These are phyloP conservation scores for Hirtodrosophila alboralis DNA, from an alignment of 2,888 invertebrate genomes.

Conservation along the genomic window DNA sequence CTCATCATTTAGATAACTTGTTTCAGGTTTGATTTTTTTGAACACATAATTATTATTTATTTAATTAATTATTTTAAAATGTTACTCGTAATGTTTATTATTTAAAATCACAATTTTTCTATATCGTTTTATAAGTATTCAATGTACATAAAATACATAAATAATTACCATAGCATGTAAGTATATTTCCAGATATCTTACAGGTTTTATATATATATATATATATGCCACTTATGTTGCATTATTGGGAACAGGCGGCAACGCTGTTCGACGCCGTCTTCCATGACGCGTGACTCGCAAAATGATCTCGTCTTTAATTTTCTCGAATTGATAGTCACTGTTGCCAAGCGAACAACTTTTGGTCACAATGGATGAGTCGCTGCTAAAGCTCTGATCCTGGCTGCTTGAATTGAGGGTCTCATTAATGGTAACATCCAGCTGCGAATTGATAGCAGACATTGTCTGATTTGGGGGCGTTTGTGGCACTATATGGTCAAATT, in stretches of 20 bases:
- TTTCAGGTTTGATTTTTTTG: too few species aligned
- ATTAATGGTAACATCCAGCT: constrained; percentile 49
- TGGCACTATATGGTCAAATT: neutral
- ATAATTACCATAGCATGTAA: constrained; percentile 1
- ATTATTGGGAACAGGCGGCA: neutral
- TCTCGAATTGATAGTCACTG: constrained; percentile 80
- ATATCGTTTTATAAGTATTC: too few species aligned
- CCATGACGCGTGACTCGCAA: constrained; percentile 71
- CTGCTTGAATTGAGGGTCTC: constrained; percentile 44
- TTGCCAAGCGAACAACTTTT: constrained; percentile 78
- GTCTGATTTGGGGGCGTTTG: constrained; percentile 11
- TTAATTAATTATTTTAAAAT: too few species aligned
- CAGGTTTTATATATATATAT: neutral
- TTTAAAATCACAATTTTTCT: too few species aligned
- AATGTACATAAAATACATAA: neutral
- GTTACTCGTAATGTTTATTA: too few species aligned
- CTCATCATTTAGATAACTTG: too few species aligned
- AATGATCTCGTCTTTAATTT: constrained; percentile 72
- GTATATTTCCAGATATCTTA: constrained; percentile 30
- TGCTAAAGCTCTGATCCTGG: neutral
- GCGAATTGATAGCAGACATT: neutral
- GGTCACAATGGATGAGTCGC: constrained; percentile 42
- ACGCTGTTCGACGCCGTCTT: constrained; percentile 24
- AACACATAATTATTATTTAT: too few species aligned
- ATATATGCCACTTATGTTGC: constrained; percentile 2